Conservation (phyloP, 2,888 invertebrate genomes). For the Galerucella nymphaeae region DNA sequence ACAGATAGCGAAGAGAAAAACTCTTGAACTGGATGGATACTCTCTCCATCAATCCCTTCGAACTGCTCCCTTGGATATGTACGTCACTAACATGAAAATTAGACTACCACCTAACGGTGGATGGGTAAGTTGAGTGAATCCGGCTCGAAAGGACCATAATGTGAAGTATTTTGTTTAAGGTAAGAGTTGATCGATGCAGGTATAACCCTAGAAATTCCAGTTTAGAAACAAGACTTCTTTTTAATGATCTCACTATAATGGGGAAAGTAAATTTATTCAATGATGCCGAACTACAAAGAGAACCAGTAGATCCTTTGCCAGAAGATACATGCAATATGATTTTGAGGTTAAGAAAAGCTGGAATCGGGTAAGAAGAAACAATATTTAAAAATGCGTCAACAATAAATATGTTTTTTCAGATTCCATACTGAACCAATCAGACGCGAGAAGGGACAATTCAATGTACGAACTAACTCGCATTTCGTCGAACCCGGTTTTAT, state of each 20-base stretch:
- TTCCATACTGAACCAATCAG: constrained; percentile 79
- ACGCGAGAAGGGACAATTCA: constrained; percentile 76
- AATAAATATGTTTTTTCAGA: constrained; percentile 48
- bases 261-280: constrained; percentile 76
- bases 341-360: constrained; percentile 78
- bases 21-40: constrained; percentile 72
- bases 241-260: constrained; percentile 83
- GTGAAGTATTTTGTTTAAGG: constrained; percentile 35
- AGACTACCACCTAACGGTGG: constrained; percentile 73
- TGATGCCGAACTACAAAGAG: constrained; percentile 64
- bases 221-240: constrained; percentile 79
- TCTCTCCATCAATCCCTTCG: constrained; percentile 74
- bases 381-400: background rate
- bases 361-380: constrained; percentile 69
- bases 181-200: constrained; percentile 77
- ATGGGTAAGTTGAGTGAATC: constrained; percentile 67
- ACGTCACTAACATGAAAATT: constrained; percentile 76
- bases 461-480: constrained; percentile 83
- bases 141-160: background rate
- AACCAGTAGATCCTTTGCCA: constrained; percentile 59
- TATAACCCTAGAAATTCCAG: constrained; percentile 81
- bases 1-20: constrained; percentile 68
- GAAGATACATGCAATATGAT: constrained; percentile 80
- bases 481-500: constrained; percentile 87
- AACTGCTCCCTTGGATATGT: constrained; percentile 75